Base-by-base conservation (phyloP, 2,888 invertebrate species). In the Onchidella celtica region DNA sequence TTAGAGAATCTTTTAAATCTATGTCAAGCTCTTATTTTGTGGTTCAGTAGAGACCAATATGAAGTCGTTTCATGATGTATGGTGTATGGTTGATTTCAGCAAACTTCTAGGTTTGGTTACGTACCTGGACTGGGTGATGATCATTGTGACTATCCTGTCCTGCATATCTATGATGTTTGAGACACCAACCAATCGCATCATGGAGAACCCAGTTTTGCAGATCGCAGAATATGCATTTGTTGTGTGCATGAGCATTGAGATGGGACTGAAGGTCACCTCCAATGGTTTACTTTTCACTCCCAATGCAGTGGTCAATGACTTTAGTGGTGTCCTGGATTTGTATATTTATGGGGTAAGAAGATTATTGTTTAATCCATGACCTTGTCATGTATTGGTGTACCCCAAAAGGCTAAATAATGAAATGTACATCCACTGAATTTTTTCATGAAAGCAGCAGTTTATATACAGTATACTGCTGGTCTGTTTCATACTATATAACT, bases 141-240 rank as follows among this genome's bases (percentile, higher is more conserved):
- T 99, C 86, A 96, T 97, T 93, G 97, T 98, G 73, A 99, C 99
- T 0, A 98, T 99, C 0, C 94, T 99, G 17, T 99, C 99, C 0
- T 99, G 99, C 93, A 95, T 98, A 75, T 99, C 99, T 0, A 99
- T 99, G 99, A 98, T 99, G 97, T 98, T 99, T 91, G 99, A 99
- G 94, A 99, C 98, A 0, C 99, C 99, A 0, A 95, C 95, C 78
- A 96, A 96, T 91, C 95, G 99, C 82, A 97, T 99, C 29, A 98
- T 98, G 97, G 97, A 99, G 77, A 88, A 87, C 3, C 83, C 84
- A 17, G 85, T 87, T 9, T 86, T 93, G 36, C 91, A 95, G 94
- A 93, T 95, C 77, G 98, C 98, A 0, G 99, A 99, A 94, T 99
- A 99, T 91, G 96, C 97, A 32, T 99, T 99, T 94, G 99, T 99